Conservation (phyloP, 37 sponge, comb jelly and placozoan genomes). For the Tethya wilhelma region DNA sequence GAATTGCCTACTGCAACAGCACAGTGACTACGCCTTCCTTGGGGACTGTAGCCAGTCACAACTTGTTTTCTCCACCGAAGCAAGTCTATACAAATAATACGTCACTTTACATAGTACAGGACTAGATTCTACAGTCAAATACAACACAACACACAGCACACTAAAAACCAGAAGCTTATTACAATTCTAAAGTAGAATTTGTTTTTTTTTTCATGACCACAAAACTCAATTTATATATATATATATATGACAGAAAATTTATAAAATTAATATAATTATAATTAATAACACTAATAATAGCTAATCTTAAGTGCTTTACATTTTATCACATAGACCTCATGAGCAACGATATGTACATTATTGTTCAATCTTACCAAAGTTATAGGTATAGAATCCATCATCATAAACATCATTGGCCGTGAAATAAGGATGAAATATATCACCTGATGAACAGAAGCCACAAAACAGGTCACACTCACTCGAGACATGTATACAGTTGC, state of each 20-base stretch:
- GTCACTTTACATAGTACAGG: no score
- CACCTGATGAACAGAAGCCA: constrained; percentile 27
- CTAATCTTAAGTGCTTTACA: no score
- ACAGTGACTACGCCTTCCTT: constrained; percentile 52
- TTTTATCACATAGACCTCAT: no score
- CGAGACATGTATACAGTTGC: background rate
- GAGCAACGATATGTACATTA: no score
- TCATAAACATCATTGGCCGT: constrained; percentile 57
- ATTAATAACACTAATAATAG: no score
- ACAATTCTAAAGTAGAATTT: background rate
- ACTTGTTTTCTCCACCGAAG: background rate
- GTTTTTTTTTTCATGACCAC: background rate
- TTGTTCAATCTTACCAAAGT: constrained; percentile 52
- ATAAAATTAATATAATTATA: no score
- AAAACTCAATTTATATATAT: no score
- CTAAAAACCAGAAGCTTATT: no score
- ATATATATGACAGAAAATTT: no score
- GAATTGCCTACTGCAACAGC: constrained; percentile 35
- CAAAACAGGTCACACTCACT: background rate
- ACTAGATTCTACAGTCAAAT: background rate
- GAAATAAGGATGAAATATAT: constrained; percentile 54
- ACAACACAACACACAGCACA: background rate
- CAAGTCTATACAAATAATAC: background rate
- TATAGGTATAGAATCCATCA: constrained; percentile 34
- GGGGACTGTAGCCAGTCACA: constrained; percentile 27